Conservation (phyloP, 2,113 vertebrate species). For the Psammodynastes pulverulentus region DNA sequence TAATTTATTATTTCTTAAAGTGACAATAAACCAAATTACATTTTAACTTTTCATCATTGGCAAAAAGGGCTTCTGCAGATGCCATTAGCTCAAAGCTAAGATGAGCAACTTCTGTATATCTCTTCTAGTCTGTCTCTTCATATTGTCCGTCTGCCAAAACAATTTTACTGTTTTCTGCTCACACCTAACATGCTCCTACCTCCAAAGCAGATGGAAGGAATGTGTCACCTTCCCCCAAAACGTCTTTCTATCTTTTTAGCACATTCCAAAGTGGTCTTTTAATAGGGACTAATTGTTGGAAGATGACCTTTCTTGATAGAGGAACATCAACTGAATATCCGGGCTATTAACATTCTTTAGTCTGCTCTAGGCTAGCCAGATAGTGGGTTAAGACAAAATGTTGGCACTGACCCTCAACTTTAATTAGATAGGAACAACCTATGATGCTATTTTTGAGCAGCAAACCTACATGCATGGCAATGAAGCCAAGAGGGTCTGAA, state of each 20-base stretch:
- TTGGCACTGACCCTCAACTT: neutral
- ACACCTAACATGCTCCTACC: neutral
- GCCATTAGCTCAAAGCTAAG: neutral
- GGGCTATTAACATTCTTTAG: neutral
- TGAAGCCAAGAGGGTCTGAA: neutral
- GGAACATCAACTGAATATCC: neutral
- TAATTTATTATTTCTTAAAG: neutral
- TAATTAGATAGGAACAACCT: neutral
- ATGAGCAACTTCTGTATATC: neutral
- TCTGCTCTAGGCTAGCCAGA: neutral
- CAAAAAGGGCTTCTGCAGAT: neutral
- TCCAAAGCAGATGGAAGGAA: neutral
- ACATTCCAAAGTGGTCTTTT: constrained; percentile 1
- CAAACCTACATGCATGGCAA: neutral
- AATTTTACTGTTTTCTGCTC: neutral
- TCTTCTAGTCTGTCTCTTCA: neutral
- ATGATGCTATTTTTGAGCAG: neutral
- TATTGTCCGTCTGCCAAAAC: neutral
- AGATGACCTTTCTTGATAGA: neutral
- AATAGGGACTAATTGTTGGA: neutral
- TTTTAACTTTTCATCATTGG: neutral
- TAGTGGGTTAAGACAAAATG: neutral
- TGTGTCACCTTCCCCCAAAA: neutral
- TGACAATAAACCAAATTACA: neutral
- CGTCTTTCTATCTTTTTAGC: neutral